Percentiles rank a stretch among this genome's conserved stretches.
Evolutionary conservation across 1,140 invertebrate species (phyloP).

Genomic region (Dendrolimus kikuchii): DNA sequence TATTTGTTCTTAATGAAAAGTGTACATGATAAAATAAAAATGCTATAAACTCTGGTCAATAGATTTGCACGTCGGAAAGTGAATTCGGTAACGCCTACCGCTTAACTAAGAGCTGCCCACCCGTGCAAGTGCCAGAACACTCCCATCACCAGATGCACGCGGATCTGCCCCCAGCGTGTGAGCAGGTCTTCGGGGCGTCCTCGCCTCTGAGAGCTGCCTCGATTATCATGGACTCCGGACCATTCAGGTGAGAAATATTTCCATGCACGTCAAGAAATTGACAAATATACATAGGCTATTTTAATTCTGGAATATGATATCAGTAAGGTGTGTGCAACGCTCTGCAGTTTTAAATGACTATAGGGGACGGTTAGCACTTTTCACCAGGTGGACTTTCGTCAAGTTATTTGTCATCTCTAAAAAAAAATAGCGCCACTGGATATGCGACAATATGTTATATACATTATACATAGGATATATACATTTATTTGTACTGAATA

Average conservation of each 20-base stretch:
- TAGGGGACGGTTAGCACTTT: too few species aligned
- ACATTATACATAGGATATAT: too few species aligned
- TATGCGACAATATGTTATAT: too few species aligned
- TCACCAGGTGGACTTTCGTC: too few species aligned
- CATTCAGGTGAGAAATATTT: conserved; percentile 44
- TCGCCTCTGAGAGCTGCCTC: conserved; percentile 72
- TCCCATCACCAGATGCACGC: conserved; percentile 50
- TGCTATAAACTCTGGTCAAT: conserved; percentile 3
- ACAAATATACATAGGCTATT: too few species aligned
- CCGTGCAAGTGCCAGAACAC: conserved; percentile 69
- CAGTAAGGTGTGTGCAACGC: too few species aligned
- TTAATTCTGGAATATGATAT: too few species aligned
- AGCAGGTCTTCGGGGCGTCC: conserved; percentile 76
- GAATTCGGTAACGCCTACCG: conserved; percentile 83
- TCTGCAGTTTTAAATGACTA: too few species aligned
- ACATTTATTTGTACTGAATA: too few species aligned
- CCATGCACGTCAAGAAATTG: not conserved
- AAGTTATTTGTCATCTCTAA: too few species aligned
- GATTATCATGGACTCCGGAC: conserved; percentile 36
- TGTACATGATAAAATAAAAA: not conserved
- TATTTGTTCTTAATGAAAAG: too few species aligned
- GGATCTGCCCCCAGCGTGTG: conserved; percentile 67
- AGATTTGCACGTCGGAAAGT: conserved; percentile 72
- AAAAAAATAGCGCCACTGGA: too few species aligned
- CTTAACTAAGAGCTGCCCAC: conserved; percentile 73